phyloP scores from a whole-genome alignment of 1,140 invertebrate genomes.

The Drosophila varians region DNA sequence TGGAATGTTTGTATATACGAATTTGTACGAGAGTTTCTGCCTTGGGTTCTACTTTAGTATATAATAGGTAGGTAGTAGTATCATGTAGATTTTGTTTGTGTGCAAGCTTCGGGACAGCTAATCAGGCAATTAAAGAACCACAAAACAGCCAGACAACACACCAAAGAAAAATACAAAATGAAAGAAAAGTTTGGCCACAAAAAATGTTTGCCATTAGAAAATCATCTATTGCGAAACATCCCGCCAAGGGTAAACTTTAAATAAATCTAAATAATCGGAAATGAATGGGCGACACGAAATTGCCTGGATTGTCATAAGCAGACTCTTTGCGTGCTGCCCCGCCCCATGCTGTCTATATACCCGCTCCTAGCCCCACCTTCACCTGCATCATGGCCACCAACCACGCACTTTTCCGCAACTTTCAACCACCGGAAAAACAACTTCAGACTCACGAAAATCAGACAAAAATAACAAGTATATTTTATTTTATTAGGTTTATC shows the following conservation, averaged over 20 bases:
- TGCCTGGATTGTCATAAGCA: constrained; percentile 27
- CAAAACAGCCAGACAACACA: constrained; percentile 25
- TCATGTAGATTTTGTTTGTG: constrained; percentile 8
- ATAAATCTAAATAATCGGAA: neutral
- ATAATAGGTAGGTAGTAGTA: constrained; percentile 9
- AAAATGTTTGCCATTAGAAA: constrained; percentile 4
- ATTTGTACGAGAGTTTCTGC: constrained; percentile 16
- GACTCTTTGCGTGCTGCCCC: constrained; percentile 14
- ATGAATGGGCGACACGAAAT: constrained; percentile 9
- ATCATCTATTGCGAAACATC: no score
- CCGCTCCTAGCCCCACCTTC: neutral
- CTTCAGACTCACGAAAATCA: constrained; percentile 14
- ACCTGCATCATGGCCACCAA: constrained; percentile 1
- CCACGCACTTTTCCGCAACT: constrained; percentile 31
- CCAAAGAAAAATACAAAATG: constrained; percentile 26
- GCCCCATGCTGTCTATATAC: constrained; percentile 6
- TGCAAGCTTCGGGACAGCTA: constrained; percentile 35
- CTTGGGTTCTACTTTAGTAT: constrained; percentile 39
- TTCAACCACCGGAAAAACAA: constrained; percentile 38
- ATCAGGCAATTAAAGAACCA: constrained; percentile 52
- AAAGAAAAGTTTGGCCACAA: constrained; percentile 12
- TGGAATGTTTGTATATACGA: constrained; percentile 42
- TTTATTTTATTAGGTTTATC: neutral
- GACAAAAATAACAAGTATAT: constrained; percentile 8
- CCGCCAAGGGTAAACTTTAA: no score